A percentile compares a stretch with the other conserved stretches of the same genome.
These are phyloP conservation scores for Pollimyrus isidori DNA, from an alignment of 2,113 vertebrate genomes.

Conservation along the genomic window DNA sequence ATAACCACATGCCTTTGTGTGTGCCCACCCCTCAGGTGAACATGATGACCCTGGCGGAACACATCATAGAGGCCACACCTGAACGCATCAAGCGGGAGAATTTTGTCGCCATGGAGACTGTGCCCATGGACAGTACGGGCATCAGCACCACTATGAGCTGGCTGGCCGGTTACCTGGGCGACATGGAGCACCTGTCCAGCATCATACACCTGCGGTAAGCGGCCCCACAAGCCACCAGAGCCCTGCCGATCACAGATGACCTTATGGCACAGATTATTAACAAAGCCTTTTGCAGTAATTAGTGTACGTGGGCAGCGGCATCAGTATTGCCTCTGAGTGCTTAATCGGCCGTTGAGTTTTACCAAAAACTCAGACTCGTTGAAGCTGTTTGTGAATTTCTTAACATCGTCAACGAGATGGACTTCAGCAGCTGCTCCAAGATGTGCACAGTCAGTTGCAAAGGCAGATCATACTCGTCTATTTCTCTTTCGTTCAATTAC, in stretches of 20 bases:
- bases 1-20: background rate
- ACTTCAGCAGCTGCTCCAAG: background rate
- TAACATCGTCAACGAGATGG: background rate
- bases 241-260: background rate
- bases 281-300: background rate
- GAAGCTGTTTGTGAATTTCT: background rate
- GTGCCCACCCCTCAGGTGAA: slow-evolving; percentile 64
- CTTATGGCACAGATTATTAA: background rate
- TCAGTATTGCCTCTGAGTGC: background rate
- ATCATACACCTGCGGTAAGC: slow-evolving; percentile 19
- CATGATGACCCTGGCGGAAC: slow-evolving; percentile 90
- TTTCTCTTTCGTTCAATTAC: background rate
- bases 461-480: background rate
- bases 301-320: background rate
- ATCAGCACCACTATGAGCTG: slow-evolving; percentile 84
- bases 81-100: slow-evolving; percentile 85
- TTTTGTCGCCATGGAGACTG: slow-evolving; percentile 68
- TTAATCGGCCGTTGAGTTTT: background rate
- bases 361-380: background rate
- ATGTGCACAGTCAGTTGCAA: background rate
- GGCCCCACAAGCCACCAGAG: background rate
- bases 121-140: slow-evolving; percentile 57
- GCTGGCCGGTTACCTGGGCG: slow-evolving; percentile 90
- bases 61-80: slow-evolving; percentile 87
- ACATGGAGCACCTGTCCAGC: slow-evolving; percentile 60